These are phyloP conservation scores for Oscheius onirici DNA, from an alignment of 2,888 invertebrate genomes.

Conservation along the genomic window DNA sequence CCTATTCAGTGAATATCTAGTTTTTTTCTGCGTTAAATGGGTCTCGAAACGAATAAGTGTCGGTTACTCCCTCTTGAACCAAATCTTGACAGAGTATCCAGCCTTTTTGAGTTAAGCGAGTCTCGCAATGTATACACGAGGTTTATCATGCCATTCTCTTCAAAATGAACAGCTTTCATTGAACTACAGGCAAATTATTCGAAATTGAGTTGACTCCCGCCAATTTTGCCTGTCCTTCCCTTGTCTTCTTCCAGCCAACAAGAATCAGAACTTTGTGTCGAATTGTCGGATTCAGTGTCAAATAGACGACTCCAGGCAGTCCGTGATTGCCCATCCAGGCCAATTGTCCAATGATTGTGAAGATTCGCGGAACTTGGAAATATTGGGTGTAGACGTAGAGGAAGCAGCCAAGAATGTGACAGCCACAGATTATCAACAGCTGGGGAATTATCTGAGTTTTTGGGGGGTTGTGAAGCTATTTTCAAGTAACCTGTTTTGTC, in stretches of 20 bases:
- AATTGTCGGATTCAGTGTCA: conserved; percentile 38
- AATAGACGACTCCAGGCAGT: conserved; percentile 39
- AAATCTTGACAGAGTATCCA: too few species aligned
- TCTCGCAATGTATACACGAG: too few species aligned
- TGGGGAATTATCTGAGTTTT: conserved; percentile 20
- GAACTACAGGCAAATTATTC: background rate
- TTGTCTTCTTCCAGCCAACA: background rate
- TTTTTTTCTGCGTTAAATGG: too few species aligned
- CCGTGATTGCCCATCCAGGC: conserved; percentile 52
- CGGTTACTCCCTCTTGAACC: too few species aligned
- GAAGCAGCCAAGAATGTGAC: conserved; percentile 45
- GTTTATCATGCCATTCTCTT: too few species aligned
- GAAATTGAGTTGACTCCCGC: background rate
- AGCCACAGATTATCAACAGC: conserved; percentile 34
- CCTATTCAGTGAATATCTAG: too few species aligned
- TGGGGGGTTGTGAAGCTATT: too few species aligned
- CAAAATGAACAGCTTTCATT: too few species aligned
- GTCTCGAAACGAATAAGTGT: too few species aligned
- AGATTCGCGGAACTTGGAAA: conserved; percentile 37
- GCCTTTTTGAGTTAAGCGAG: too few species aligned
- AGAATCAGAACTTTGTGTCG: conserved; percentile 32
- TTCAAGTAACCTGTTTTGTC: conserved; percentile 4
- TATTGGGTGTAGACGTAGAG: conserved; percentile 48
- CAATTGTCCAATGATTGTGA: conserved; percentile 39
- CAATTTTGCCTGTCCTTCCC: background rate